Percentiles rank a stretch among this genome's conserved stretches.
These are phyloP conservation scores for Harpagifer antarcticus DNA, from an alignment of 2,797 vertebrate species.

Conservation along the genomic window DNA sequence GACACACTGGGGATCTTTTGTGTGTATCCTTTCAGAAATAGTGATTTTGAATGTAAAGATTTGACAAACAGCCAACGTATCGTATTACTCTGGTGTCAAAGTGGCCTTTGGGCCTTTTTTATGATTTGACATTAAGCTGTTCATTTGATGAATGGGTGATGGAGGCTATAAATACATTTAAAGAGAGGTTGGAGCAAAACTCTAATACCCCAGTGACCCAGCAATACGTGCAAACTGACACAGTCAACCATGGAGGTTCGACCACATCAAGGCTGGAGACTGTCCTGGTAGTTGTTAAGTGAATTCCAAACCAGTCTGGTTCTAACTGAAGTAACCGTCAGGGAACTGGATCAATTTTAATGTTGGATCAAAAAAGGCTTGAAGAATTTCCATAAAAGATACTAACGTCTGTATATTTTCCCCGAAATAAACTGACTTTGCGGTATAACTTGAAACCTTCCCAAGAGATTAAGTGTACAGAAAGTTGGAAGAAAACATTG, in stretches of 20 bases:
- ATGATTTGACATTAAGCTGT: conserved; percentile 42
- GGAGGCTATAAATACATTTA: conserved; percentile 53
- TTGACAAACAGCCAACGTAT: conserved; percentile 37
- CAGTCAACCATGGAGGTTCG: conserved; percentile 32
- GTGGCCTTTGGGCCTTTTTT: conserved; percentile 31
- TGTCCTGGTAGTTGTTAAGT: conserved; percentile 43
- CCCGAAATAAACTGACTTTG: not conserved
- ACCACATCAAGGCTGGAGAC: conserved; percentile 44
- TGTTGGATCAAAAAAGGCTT: conserved; percentile 15
- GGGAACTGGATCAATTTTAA: conserved; percentile 22
- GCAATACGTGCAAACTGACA: conserved; percentile 45
- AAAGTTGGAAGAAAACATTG: not conserved
- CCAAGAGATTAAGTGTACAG: not conserved
- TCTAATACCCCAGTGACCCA: conserved; percentile 36
- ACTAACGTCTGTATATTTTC: conserved; percentile 4
- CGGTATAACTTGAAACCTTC: not conserved
- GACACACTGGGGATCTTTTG: conserved; percentile 8
- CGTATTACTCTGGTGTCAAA: conserved; percentile 30
- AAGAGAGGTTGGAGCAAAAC: conserved; percentile 35
- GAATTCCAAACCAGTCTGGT: conserved; percentile 48
- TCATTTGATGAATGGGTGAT: conserved; percentile 56
- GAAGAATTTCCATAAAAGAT: not conserved
- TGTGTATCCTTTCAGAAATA: conserved; percentile 17
- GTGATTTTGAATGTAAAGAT: conserved; percentile 36
- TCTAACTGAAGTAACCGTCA: not conserved